These are phyloP conservation scores for Ammospiza maritima DNA, from an alignment of 2,797 vertebrate genomes.

Conservation along the genomic window DNA sequence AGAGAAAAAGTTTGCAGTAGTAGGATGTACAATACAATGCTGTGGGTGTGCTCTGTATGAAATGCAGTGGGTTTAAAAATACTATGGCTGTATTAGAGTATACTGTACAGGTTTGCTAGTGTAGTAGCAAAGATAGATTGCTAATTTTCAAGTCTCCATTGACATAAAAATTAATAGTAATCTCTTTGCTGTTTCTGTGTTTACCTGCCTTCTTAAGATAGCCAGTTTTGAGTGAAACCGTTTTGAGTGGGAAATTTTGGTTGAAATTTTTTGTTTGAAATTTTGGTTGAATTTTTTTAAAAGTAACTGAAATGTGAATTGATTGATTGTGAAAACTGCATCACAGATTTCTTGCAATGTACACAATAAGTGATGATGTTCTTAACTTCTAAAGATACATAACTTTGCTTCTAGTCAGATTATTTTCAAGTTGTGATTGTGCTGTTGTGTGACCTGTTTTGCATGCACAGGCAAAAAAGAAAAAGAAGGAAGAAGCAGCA, in stretches of 20 bases:
- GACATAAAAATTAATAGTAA: not conserved
- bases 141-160: not conserved
- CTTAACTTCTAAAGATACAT: slow-evolving; percentile 58
- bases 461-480: slow-evolving; percentile 91
- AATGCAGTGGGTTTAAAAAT: not conserved
- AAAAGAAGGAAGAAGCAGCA: slow-evolving; percentile 94
- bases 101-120: not conserved
- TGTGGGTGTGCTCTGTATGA: not conserved
- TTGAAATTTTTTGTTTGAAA: not conserved
- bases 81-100: not conserved
- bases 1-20: not conserved
- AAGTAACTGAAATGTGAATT: not conserved
- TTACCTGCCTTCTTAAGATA: not conserved
- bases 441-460: slow-evolving; percentile 82
- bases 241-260: not conserved
- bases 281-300: slow-evolving; percentile 11
- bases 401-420: slow-evolving; percentile 74
- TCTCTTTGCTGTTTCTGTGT: not conserved
- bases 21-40: not conserved
- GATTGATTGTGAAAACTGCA: not conserved
- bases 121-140: not conserved
- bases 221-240: not conserved
- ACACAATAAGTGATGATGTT: slow-evolving; percentile 23
- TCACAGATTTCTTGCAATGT: slow-evolving; percentile 32
- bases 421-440: slow-evolving; percentile 71